Evolutionary conservation across 2,888 invertebrate genomes (phyloP).

Genomic region (Leptothorax acervorum): DNA sequence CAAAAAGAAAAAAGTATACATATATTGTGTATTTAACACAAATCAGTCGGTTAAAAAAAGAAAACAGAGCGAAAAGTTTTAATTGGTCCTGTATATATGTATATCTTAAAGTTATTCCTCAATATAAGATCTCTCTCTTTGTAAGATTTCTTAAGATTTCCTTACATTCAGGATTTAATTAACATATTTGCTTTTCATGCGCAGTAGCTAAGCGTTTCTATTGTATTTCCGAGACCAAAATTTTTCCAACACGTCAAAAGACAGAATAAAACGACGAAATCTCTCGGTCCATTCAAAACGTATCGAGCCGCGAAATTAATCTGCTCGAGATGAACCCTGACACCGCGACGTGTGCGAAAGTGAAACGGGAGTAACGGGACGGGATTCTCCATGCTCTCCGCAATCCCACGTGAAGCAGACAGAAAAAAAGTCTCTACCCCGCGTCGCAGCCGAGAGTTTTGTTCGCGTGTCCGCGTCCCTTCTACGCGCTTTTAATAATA

Average conservation of each 20-base stretch:
- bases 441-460: constrained; percentile 32
- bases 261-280: not conserved
- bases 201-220: not conserved
- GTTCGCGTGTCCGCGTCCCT: constrained; percentile 52
- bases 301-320: constrained; percentile 40
- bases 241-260: not conserved
- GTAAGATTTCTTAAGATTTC: not conserved
- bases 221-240: not conserved
- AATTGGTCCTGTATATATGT: not conserved
- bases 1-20: not conserved
- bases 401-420: not conserved
- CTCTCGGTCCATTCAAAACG: constrained; percentile 13
- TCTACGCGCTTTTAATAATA: constrained; percentile 67
- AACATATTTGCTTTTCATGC: not conserved
- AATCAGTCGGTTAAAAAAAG: not conserved
- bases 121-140: not conserved
- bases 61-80: not conserved
- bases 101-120: not conserved
- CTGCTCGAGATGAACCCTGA: constrained; percentile 31
- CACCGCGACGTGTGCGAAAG: constrained; percentile 12
- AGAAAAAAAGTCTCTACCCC: constrained; percentile 33
- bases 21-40: not conserved
- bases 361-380: constrained; percentile 30
- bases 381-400: not conserved
- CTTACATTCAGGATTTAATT: not conserved